Evolutionary conservation across 2,888 invertebrate genomes (phyloP).

Genomic region (Linyphia triangularis): DNA sequence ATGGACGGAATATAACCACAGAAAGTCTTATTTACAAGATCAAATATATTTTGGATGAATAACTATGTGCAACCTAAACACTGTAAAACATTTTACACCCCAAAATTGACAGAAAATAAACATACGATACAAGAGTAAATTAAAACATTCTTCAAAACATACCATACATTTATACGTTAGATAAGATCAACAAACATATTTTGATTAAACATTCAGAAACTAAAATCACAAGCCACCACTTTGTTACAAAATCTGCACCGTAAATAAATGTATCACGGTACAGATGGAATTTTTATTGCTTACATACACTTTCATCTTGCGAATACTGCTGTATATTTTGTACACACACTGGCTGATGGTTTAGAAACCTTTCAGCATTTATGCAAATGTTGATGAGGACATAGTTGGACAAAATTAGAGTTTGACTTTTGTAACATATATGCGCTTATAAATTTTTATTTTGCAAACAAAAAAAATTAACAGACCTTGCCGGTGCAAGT

Average conservation of each 20-base stretch:
- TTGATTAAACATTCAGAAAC: constrained; percentile 3
- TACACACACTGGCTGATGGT: too few species aligned
- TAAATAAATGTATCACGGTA: constrained; percentile 9
- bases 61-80: constrained; percentile 5
- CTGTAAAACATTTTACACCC: not conserved
- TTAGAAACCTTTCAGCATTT: too few species aligned
- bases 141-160: not conserved
- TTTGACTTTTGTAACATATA: too few species aligned
- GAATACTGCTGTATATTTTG: constrained; percentile 21
- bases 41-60: not conserved
- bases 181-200: constrained; percentile 15
- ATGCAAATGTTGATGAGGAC: too few species aligned
- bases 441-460: too few species aligned
- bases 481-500: too few species aligned
- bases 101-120: not conserved
- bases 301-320: constrained; percentile 54
- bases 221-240: not conserved
- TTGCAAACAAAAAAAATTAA: too few species aligned
- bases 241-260: not conserved
- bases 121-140: not conserved
- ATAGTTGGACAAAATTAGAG: too few species aligned
- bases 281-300: constrained; percentile 54
- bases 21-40: constrained; percentile 29
- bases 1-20: constrained; percentile 25
- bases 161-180: not conserved